Percentiles rank a stretch among this genome's conserved stretches.
Conservation (phyloP, 2,113 vertebrate genomes). For the Panurus biarmicus region DNA sequence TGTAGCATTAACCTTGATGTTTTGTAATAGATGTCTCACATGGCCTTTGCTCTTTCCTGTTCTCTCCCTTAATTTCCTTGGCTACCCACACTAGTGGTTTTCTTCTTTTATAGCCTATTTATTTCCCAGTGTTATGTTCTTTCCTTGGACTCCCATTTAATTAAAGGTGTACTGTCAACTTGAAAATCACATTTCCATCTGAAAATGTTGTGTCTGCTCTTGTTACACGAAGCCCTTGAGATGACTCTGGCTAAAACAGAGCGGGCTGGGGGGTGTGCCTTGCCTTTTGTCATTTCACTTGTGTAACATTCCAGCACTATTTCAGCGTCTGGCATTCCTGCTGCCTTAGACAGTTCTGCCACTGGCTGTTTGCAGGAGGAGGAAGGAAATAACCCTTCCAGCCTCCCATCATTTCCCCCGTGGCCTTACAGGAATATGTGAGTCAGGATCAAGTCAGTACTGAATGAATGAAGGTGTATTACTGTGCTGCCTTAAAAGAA, state of each 20-base stretch:
- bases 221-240: neutral
- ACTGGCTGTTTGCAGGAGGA: neutral
- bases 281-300: neutral
- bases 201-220: constrained; percentile 35
- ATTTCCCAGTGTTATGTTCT: constrained; percentile 14
- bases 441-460: neutral
- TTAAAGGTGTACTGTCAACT: constrained; percentile 34
- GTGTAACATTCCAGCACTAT: neutral
- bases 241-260: neutral
- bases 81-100: constrained; percentile 10
- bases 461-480: neutral
- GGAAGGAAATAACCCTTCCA: neutral
- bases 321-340: neutral
- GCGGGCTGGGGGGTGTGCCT: neutral
- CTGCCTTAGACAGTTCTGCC: neutral
- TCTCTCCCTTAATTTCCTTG: constrained; percentile 43
- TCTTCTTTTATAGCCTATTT: constrained; percentile 41
- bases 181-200: constrained; percentile 40
- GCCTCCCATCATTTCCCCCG: neutral
- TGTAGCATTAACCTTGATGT: constrained; percentile 23
- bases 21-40: constrained; percentile 20
- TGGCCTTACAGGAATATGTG: neutral
- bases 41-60: constrained; percentile 38
- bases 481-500: neutral
- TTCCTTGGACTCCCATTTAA: constrained; percentile 46